Evolutionary conservation across 37 sponge, comb jelly and placozoan species (phyloP).

Genomic region (Aphrocallistes beatrix): DNA sequence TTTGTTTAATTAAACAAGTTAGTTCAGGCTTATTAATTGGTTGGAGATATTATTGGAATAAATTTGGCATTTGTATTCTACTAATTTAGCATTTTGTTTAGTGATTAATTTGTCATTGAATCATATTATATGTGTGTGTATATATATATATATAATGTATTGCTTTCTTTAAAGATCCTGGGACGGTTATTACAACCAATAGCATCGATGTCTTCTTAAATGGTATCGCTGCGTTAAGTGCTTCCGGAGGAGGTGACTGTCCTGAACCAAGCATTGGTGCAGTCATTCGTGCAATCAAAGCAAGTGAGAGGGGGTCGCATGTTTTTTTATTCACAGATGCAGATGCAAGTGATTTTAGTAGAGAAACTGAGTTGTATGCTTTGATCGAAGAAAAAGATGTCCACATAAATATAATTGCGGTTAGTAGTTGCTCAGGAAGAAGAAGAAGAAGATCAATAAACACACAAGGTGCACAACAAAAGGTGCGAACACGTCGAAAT

Average conservation of each 20-base stretch:
- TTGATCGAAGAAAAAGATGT: conserved; percentile 10
- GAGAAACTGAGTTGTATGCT: background rate
- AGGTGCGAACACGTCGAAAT: background rate
- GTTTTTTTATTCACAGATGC: conserved; percentile 60
- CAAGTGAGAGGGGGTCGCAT: conserved; percentile 31
- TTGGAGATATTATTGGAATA: too few relatives aligned
- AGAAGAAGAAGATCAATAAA: background rate
- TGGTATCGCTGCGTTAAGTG: conserved; percentile 14
- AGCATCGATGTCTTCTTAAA: conserved; percentile 22
- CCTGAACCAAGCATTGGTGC: conserved; percentile 52
- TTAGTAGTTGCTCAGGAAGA: background rate
- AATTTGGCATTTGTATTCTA: too few relatives aligned
- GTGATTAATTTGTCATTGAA: too few relatives aligned
- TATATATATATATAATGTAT: too few relatives aligned
- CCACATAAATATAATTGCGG: background rate
- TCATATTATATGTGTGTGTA: too few relatives aligned
- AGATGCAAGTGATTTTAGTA: conserved; percentile 21
- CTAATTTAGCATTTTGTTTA: too few relatives aligned
- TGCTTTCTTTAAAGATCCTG: conserved; percentile 24
- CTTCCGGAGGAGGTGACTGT: conserved; percentile 36
- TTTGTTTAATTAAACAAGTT: too few relatives aligned
- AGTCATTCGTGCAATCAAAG: conserved; percentile 32
- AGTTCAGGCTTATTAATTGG: too few relatives aligned
- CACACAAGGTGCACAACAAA: background rate
- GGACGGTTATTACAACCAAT: background rate